Evolutionary conservation across 2,888 invertebrate species (phyloP).

Genomic region (Rambutsinella grinnellia): DNA sequence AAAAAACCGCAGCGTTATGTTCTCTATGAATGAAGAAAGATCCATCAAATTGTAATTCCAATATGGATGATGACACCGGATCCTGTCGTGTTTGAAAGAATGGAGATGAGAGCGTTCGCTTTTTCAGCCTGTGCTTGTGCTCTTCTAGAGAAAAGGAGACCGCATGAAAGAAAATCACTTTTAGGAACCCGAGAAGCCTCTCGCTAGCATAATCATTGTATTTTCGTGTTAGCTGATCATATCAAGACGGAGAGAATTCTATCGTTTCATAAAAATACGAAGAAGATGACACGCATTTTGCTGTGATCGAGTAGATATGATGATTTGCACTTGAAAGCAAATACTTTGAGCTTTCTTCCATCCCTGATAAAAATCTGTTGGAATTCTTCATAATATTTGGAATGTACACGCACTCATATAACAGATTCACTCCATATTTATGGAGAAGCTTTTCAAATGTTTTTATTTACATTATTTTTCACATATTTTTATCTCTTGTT

Average conservation of each 20-base stretch:
- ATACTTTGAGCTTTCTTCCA: neutral
- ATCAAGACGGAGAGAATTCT: too few relatives aligned
- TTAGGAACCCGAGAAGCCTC: neutral
- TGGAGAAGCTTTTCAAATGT: constrained; percentile 19
- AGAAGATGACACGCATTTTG: constrained; percentile 25
- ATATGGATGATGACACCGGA: constrained; percentile 23
- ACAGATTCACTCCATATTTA: constrained; percentile 19
- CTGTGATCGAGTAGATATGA: neutral
- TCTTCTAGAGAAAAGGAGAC: neutral
- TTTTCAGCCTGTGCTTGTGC: neutral
- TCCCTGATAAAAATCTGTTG: neutral
- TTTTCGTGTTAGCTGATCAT: too few relatives aligned
- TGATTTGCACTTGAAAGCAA: constrained; percentile 6
- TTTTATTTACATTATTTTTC: constrained; percentile 21
- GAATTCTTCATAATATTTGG: neutral
- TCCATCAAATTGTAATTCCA: constrained; percentile 19
- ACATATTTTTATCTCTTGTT: neutral
- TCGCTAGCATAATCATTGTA: neutral
- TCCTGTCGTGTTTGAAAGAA: constrained; percentile 8
- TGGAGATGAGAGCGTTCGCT: neutral
- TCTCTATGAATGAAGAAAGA: neutral
- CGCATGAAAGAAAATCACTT: constrained; percentile 31
- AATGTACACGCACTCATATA: too few relatives aligned
- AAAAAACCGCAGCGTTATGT: neutral
- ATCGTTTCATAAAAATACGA: neutral